Evolutionary conservation across 1,140 invertebrate genomes (phyloP).

Genomic region (Trypoxylus dichotomus): DNA sequence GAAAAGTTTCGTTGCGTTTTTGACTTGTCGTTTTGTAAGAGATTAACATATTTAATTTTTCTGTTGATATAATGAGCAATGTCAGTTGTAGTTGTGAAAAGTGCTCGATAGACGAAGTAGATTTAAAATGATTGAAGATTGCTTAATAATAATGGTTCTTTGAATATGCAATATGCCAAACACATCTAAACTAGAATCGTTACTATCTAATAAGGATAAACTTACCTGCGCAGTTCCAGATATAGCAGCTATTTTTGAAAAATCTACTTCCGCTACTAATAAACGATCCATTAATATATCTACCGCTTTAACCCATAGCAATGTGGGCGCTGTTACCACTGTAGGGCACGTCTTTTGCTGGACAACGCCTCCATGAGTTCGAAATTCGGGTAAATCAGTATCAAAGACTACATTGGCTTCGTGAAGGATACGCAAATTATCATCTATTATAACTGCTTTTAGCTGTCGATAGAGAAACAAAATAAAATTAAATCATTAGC

Average conservation of each 20-base stretch:
- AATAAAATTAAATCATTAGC: no score
- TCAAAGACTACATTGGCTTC: conserved; percentile 88
- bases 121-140: no score
- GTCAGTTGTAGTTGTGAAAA: no score
- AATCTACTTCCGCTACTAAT: conserved; percentile 78
- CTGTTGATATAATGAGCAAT: no score
- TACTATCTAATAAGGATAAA: no score
- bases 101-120: no score
- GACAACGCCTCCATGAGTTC: conserved; percentile 81
- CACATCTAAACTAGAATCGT: no score
- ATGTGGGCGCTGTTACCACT: conserved; percentile 76
- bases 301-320: conserved; percentile 95
- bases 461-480: conserved; percentile 65
- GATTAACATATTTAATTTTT: no score
- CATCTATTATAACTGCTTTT: conserved; percentile 84
- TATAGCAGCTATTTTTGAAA: conserved; percentile 78
- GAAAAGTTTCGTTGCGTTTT: no score
- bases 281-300: conserved; percentile 89
- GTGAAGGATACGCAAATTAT: conserved; percentile 71
- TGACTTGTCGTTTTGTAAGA: no score
- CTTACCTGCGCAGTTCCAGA: conserved; percentile 87
- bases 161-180: no score
- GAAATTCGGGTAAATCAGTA: conserved; percentile 86
- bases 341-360: conserved; percentile 59
- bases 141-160: no score